Evolutionary conservation across 2,113 vertebrate species (phyloP), one percentile per base, ranked within the genome.

Genomic region (Patagioenas fasciata): DNA sequence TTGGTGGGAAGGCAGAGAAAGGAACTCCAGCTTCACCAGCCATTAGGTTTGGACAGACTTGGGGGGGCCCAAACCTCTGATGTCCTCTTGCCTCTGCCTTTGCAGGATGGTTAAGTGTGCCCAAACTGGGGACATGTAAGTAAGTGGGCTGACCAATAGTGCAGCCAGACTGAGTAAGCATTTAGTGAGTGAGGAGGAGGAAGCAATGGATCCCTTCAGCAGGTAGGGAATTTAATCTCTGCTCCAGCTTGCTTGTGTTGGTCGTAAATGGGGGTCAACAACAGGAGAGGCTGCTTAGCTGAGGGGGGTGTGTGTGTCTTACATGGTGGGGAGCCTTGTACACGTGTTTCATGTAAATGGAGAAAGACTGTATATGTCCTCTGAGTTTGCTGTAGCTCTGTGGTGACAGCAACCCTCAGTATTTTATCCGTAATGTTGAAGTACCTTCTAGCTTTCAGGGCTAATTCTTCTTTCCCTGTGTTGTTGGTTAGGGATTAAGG

Each of bases 291-390:
- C 71, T 94, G 50, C 40, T 51, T 24, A 60, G 23, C 28, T 29
- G 32, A 11, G 29, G 3, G 24, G 11, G 4, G 10, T 6, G 10
- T 29, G 13, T 25, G 32, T 58, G 18, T 56, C 14, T 80, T 31
- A 11, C 0, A 4, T 32, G 40, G 8, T 44, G n/a, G 21, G 56
- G 67, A 48, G 51, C 38, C 67, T 71, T 56, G 44, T 17, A 5
- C 2, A 10, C 0, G 0, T 32, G 3, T 81, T 56, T 56, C 29
- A 4, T 6, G 54, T 71, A 15, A 29, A 56, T 17, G 14, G 36
- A 67, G 60, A 74, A 65, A 78, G 60, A 32, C n/a, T 4, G 0
- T 34, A 5, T 8, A 6, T 40, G 31, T 65, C 54, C 58, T 53
- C 36, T 15, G 29, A 21, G 31, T 62, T 84, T 4, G 5, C 40